These are phyloP conservation scores for Poeciliopsis prolifica DNA, from an alignment of 2,113 vertebrate species.

Conservation along the genomic window DNA sequence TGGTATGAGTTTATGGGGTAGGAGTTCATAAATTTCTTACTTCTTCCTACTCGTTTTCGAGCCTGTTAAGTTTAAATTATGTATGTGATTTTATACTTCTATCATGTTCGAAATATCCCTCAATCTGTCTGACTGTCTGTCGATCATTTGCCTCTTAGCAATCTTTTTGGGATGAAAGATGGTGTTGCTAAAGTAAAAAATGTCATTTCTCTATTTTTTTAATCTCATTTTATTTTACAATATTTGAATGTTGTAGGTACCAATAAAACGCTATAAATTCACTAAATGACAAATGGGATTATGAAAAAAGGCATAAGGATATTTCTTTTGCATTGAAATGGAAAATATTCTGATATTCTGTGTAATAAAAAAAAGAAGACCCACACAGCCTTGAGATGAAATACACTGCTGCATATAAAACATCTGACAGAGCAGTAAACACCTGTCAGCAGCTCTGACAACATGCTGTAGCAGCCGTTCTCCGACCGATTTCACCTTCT, in stretches of 20 bases:
- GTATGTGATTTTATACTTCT: too few species aligned
- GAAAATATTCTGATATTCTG: conserved; percentile 13
- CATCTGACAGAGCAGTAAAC: conserved; percentile 21
- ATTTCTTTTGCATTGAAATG: neutral
- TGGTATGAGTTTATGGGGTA: too few species aligned
- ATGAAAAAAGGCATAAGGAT: neutral
- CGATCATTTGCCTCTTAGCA: neutral
- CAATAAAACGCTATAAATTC: neutral
- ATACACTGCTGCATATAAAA: conserved; percentile 23
- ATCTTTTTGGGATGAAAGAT: neutral
- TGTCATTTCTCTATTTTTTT: too few species aligned
- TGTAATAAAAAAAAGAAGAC: conserved; percentile 5
- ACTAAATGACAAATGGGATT: too few species aligned
- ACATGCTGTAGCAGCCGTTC: neutral
- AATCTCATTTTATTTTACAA: too few species aligned
- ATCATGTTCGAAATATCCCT: too few species aligned
- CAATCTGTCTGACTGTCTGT: too few species aligned
- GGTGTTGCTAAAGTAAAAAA: neutral
- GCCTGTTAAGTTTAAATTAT: too few species aligned
- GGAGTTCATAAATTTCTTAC: too few species aligned
- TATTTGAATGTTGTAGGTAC: too few species aligned
- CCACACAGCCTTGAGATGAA: conserved; percentile 10
- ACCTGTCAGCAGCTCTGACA: conserved; percentile 23
- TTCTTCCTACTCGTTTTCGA: too few species aligned
- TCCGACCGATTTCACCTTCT: conserved; percentile 3